These are phyloP conservation scores for Perca schrenkii DNA, from an alignment of 2,113 vertebrate species.

Conservation along the genomic window DNA sequence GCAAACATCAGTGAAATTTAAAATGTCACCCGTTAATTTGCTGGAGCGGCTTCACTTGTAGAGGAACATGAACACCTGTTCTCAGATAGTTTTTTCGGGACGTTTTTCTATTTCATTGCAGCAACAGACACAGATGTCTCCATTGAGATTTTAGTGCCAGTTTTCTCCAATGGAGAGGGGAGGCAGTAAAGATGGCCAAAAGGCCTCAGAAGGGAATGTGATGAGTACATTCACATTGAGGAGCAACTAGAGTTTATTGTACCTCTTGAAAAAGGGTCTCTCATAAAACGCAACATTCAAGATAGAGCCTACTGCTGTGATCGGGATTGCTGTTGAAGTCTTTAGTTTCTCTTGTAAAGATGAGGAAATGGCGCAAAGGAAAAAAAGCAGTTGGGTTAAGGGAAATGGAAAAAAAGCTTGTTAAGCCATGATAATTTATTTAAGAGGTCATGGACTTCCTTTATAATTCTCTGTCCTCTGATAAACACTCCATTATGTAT, in stretches of 20 bases:
- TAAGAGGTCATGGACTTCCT: conserved; percentile 26
- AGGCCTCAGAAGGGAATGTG: conserved; percentile 52
- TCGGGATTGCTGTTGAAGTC: conserved; percentile 15
- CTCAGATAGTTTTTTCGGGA: conserved; percentile 50
- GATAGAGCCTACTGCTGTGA: conserved; percentile 4
- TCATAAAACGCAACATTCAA: conserved; percentile 54
- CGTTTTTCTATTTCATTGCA: conserved; percentile 71
- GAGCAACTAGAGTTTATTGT: conserved; percentile 72
- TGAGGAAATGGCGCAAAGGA: not conserved
- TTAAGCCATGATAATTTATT: conserved; percentile 49
- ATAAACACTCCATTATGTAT: not conserved
- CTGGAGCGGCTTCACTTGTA: conserved; percentile 67
- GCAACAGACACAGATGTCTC: conserved; percentile 77
- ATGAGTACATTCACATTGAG: conserved; percentile 63
- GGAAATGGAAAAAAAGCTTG: conserved; percentile 31
- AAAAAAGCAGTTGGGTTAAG: not conserved
- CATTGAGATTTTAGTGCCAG: conserved; percentile 79
- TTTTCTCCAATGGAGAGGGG: conserved; percentile 62
- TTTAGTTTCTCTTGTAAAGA: conserved; percentile 49
- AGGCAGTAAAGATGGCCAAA: conserved; percentile 72
- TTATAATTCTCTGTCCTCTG: conserved; percentile 32
- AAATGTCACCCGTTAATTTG: conserved; percentile 79
- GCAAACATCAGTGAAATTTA: conserved; percentile 73
- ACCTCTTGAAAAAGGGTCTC: conserved; percentile 50
- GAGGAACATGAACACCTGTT: conserved; percentile 77